phyloP scores from a whole-genome alignment of 2,797 vertebrate species.

The Avahi laniger region DNA sequence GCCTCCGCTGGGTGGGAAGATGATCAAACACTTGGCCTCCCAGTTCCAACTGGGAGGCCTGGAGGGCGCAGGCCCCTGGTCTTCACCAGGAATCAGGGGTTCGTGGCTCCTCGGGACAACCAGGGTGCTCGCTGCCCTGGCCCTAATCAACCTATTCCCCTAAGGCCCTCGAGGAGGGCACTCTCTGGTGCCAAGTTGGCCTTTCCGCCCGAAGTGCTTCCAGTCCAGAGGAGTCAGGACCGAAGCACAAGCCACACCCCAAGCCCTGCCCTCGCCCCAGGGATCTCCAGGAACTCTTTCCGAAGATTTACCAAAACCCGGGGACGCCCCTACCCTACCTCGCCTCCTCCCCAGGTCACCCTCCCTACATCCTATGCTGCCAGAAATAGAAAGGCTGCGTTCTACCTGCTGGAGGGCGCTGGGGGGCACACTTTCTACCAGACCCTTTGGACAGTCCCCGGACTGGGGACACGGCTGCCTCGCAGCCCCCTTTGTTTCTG shows the following conservation, averaged over 20 bases:
- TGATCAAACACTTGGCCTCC: neutral
- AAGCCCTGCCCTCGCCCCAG: neutral
- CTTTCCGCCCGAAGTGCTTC: slow-evolving; percentile 61
- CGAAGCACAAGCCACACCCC: slow-evolving; percentile 66
- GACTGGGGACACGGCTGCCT: neutral
- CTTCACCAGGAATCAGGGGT: neutral
- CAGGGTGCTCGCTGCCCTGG: accelerated
- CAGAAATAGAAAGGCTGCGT: slow-evolving; percentile 48
- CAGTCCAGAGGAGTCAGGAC: slow-evolving; percentile 73
- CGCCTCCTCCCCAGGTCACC: neutral
- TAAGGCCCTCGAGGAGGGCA: neutral
- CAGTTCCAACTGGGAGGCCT: neutral
- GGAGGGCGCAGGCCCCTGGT: neutral
- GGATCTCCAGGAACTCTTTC: slow-evolving; percentile 35
- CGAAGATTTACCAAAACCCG: neutral
- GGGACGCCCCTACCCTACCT: neutral
- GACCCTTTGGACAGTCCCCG: neutral
- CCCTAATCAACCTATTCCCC: too few species aligned
- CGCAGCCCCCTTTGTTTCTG: neutral
- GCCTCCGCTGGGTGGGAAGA: neutral
- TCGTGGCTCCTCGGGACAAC: neutral
- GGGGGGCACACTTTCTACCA: neutral
- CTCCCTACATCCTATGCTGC: neutral
- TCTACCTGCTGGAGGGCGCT: accelerated
- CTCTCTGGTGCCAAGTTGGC: neutral